These are phyloP conservation scores for Pocillopora grandis DNA, from an alignment of 92 coral and sea anemone genomes.

Conservation along the genomic window DNA sequence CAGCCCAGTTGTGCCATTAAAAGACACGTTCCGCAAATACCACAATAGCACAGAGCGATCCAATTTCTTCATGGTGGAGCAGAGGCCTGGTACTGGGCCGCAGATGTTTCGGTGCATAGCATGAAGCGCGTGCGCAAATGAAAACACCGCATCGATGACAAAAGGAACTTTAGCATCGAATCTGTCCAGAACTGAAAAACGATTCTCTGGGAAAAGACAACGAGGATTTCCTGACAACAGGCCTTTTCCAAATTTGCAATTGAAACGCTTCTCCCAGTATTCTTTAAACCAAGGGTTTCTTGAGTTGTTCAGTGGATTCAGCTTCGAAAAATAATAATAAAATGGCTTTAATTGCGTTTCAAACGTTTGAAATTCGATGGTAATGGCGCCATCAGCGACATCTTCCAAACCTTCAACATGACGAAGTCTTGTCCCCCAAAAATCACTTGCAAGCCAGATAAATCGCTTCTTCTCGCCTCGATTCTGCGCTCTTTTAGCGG, in stretches of 20 bases:
- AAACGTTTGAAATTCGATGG: conserved; percentile 66
- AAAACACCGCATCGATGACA: conserved; percentile 81
- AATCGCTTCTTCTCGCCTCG: conserved; percentile 39
- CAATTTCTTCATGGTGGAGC: conserved; percentile 53
- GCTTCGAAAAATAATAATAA: conserved; percentile 60
- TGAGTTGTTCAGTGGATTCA: conserved; percentile 65
- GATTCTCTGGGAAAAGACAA: conserved; percentile 26
- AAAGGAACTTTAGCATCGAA: conserved; percentile 54
- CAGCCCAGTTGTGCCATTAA: conserved; percentile 68
- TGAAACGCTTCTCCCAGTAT: conserved; percentile 72
- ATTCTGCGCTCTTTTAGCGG: conserved; percentile 56
- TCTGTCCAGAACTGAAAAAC: background rate
- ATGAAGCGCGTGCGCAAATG: conserved; percentile 84
- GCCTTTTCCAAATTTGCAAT: conserved; percentile 53
- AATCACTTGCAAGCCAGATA: conserved; percentile 84
- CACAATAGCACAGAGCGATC: conserved; percentile 51
- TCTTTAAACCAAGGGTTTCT: conserved; percentile 86
- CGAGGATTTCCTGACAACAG: conserved; percentile 3
- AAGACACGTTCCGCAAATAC: conserved; percentile 68
- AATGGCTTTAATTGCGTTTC: conserved; percentile 51
- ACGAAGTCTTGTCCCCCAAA: conserved; percentile 78
- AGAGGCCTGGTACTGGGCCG: conserved; percentile 60
- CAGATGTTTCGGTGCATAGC: conserved; percentile 56
- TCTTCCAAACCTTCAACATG: conserved; percentile 70
- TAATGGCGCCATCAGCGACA: conserved; percentile 86